Evolutionary conservation across 2,113 vertebrate species (phyloP).

Genomic region (Cyprinus carpio): DNA sequence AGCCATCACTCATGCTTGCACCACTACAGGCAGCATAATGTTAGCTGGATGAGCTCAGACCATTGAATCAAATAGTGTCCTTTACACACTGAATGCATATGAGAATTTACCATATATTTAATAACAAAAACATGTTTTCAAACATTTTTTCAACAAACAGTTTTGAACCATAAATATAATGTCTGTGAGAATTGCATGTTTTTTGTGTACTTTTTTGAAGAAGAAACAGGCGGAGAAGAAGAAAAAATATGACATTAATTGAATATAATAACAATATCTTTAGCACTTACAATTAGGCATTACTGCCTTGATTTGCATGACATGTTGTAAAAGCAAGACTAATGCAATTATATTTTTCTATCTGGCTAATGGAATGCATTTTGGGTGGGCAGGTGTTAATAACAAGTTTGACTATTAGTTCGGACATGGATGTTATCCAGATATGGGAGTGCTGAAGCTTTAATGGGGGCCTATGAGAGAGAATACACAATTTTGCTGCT

Average conservation of each 20-base stretch:
- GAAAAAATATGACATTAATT: neutral
- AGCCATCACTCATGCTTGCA: constrained; percentile 57
- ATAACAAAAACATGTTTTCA: neutral
- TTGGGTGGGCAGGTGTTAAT: constrained; percentile 12
- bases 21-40: constrained; percentile 55
- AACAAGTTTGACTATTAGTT: neutral
- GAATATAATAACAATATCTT: neutral
- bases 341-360: neutral
- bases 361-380: constrained; percentile 17
- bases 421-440: neutral
- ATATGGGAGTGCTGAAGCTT: neutral
- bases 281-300: neutral
- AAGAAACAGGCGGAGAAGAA: neutral
- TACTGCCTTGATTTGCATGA: neutral
- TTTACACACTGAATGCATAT: neutral
- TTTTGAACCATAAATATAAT: neutral
- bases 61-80: neutral
- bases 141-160: neutral
- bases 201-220: neutral
- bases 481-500: neutral
- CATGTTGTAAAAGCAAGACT: neutral
- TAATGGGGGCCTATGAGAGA: neutral
- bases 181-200: neutral
- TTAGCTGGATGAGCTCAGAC: constrained; percentile 45
- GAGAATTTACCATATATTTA: neutral